Base-by-base conservation (phyloP, 2,888 invertebrate genomes). In the Heliconius hortense region DNA sequence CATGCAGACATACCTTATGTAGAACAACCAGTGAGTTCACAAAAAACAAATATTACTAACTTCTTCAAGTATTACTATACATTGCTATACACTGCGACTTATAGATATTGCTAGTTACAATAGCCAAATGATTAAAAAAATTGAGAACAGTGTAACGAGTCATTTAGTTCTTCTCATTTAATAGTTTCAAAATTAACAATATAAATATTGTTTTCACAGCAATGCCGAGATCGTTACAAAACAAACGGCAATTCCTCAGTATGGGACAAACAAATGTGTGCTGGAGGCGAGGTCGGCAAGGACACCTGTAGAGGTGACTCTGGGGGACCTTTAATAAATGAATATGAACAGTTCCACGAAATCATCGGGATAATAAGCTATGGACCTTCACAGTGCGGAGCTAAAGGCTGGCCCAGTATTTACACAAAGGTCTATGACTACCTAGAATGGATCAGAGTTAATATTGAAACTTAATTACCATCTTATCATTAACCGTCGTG, bases 251-350 rank as follows among this genome's bases (percentile, higher is more conserved):
- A 64, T 11, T 59, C 74, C 0, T 31, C 78, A 0, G 56, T 89
- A 24, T 84, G 85, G 84, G 75, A 80, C 0, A 80, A 82, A 13
- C 90, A 89, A 72, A 80, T 96, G 2, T 96, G 96, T 83, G 95
- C 95, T 0, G 96, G 96, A 1, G 96, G 96, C 0, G 88, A 88
- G 66, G 82, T 81, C 13, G 93, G 93, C 3, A 91, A 91, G 80
- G 96, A 96, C 84, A 94, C 95, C 0, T 96, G 96, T 82, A 85
- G 90, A 48, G 96, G 96, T 0, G 96, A 96, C 82, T 95, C 95
- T 64, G 96, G 96, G 0, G 96, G 96, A 0, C 96, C 96, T 0
- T 88, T 96, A 8, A 95, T 95, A 93, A 84, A 84, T 21, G 82
- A 86, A 2, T 84, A 82, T 11, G 79, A 78, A 1, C 80, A 81